These are phyloP conservation scores for Pipa parva DNA, from an alignment of 2,113 vertebrate genomes.

Conservation along the genomic window DNA sequence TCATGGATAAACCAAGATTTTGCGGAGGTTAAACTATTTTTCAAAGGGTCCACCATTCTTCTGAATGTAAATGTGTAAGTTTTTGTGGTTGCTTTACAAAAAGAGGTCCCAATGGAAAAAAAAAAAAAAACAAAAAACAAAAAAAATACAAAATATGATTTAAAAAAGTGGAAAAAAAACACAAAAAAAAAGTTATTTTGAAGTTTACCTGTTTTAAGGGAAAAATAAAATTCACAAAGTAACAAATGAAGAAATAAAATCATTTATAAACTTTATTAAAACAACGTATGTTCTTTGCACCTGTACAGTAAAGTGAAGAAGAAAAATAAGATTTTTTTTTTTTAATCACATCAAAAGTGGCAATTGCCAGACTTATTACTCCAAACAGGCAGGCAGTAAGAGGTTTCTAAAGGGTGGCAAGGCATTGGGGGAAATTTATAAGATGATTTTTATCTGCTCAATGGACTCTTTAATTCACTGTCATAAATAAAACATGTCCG, in stretches of 20 bases:
- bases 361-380: slow-evolving; percentile 44
- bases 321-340: slow-evolving; percentile 47
- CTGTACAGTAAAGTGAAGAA: slow-evolving; percentile 48
- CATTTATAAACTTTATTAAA: slow-evolving; percentile 52
- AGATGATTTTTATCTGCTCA: slow-evolving; percentile 49
- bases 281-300: slow-evolving; percentile 51
- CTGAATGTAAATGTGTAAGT: slow-evolving; percentile 60
- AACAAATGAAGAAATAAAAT: slow-evolving; percentile 53
- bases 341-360: slow-evolving; percentile 38
- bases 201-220: slow-evolving; percentile 57
- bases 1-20: slow-evolving; percentile 63
- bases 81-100: slow-evolving; percentile 72
- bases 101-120: slow-evolving; percentile 65
- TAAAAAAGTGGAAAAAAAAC: background rate
- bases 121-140: slow-evolving; percentile 46
- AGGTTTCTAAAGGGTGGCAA: slow-evolving; percentile 52
- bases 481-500: slow-evolving; percentile 53
- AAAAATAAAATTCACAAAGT: slow-evolving; percentile 40
- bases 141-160: slow-evolving; percentile 54
- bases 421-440: slow-evolving; percentile 23
- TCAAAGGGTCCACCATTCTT: slow-evolving; percentile 69
- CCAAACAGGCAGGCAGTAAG: slow-evolving; percentile 47
- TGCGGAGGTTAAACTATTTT: slow-evolving; percentile 64
- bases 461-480: slow-evolving; percentile 57
- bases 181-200: slow-evolving; percentile 57